These are phyloP conservation scores for Dryas iulia DNA, from an alignment of 1,140 invertebrate genomes.

Conservation along the genomic window DNA sequence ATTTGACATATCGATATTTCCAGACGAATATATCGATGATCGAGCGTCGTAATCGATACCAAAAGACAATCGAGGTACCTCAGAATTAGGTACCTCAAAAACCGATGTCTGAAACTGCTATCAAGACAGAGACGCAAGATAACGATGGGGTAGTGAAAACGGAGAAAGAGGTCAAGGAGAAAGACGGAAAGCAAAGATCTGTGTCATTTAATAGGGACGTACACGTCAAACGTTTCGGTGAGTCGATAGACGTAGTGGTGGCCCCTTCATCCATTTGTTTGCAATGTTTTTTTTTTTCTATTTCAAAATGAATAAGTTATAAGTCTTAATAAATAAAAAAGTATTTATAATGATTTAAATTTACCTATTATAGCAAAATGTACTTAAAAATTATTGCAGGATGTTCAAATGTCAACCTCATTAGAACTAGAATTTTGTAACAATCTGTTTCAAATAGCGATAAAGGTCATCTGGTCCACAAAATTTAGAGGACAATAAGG, in stretches of 20 bases:
- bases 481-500: slow-evolving; percentile 5
- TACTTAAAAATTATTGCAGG: not conserved
- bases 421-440: not conserved
- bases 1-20: slow-evolving; percentile 33
- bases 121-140: slow-evolving; percentile 62
- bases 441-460: not conserved
- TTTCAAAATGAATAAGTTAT: not conserved
- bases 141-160: slow-evolving; percentile 59
- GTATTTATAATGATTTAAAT: not conserved
- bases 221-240: slow-evolving; percentile 92
- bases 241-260: slow-evolving; percentile 61
- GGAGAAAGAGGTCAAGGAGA: slow-evolving; percentile 61
- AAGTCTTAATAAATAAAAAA: not conserved
- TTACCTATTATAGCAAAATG: not conserved
- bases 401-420: not conserved
- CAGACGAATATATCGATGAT: slow-evolving; percentile 70
- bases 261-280: slow-evolving; percentile 29
- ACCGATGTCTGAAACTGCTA: slow-evolving; percentile 70
- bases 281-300: slow-evolving; percentile 6
- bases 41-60: slow-evolving; percentile 55
- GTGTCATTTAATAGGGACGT: slow-evolving; percentile 95
- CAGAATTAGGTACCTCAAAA: slow-evolving; percentile 57
- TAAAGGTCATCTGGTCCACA: not conserved
- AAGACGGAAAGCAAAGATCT: slow-evolving; percentile 69
- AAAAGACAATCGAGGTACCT: slow-evolving; percentile 56